Evolutionary conservation across 2,888 invertebrate species (phyloP), one percentile per base, ranked within the genome.

Genomic region (Lasiommata megera): DNA sequence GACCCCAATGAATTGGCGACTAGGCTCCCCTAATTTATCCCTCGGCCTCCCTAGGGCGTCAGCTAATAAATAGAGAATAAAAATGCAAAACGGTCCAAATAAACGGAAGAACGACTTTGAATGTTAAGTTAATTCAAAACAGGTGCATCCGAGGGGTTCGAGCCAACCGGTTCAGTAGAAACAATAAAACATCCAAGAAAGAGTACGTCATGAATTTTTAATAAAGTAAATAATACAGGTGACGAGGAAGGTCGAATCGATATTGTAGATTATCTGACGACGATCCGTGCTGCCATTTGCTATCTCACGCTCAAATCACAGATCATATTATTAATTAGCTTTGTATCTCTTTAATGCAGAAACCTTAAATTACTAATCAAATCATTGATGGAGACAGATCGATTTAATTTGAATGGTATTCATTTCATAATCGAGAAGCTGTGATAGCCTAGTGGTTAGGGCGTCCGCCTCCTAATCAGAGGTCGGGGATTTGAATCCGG

Each of bases 31-130:
- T 68, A 67, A 68, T 69, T 65, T 46, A 69, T 58, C 62, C 65
- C 53, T 54, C 38, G 56, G 31, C 52, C 16, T 58, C 59, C 64
- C 59, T 60, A 56, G 67, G 57, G 65, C 69, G 68, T 68, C 64
- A 57, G 66, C 60, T 72, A 77, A 80, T 82, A 77, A 80, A 78
- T 75, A 76, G 75, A 73, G 74, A 79, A 77, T 78, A 82, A 83
- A 85, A 85, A 87, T 84, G 80, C 78, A 82, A 81, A 82, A 72
- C 72, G 73, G 63, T 67, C 67, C 62, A 62, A 69, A 69, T 73
- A 72, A 72, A 71, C 84, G 85, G 84, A 85, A 87, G 85, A 87
- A 72, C 77, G 79, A 74, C 69, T 79, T 71, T 74, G 82, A 85
- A 88, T 85, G 69, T 77, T 67, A 69, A 65, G 75, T 78, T 78